Evolutionary conservation across 2,113 vertebrate species (phyloP).

Genomic region (Neotragus pygmaeus): DNA sequence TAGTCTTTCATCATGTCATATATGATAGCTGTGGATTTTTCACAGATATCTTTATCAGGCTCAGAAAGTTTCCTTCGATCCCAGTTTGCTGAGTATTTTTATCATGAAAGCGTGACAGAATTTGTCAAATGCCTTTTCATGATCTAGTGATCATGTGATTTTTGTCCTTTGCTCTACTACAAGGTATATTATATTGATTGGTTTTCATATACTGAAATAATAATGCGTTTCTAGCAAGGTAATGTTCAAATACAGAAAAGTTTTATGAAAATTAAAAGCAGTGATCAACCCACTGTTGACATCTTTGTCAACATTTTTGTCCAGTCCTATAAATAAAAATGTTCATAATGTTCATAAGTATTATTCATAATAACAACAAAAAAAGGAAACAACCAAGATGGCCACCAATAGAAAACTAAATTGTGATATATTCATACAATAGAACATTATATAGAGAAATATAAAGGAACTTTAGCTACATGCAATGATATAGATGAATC

Average conservation of each 20-base stretch:
- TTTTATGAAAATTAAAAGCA: slow-evolving; percentile 22
- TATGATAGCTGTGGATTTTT: neutral
- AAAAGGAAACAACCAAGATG: neutral
- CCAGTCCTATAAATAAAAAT: neutral
- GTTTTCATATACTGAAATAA: neutral
- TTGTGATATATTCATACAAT: neutral
- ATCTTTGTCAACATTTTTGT: neutral
- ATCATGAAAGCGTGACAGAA: neutral
- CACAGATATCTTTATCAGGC: neutral
- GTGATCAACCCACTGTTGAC: neutral
- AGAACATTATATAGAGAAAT: neutral
- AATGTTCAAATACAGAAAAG: neutral
- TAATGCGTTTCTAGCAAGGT: neutral
- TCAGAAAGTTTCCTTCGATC: neutral
- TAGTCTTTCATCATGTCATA: neutral
- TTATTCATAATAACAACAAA: neutral
- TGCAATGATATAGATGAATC: neutral
- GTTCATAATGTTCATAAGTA: neutral
- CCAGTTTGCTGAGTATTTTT: neutral
- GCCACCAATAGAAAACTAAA: neutral
- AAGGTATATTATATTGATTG: neutral
- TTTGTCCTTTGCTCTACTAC: neutral
- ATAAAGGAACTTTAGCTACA: neutral
- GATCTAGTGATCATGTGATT: neutral
- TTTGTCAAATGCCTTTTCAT: neutral